Conservation (phyloP, 2,797 vertebrate species). For the Poecilia wingei region DNA sequence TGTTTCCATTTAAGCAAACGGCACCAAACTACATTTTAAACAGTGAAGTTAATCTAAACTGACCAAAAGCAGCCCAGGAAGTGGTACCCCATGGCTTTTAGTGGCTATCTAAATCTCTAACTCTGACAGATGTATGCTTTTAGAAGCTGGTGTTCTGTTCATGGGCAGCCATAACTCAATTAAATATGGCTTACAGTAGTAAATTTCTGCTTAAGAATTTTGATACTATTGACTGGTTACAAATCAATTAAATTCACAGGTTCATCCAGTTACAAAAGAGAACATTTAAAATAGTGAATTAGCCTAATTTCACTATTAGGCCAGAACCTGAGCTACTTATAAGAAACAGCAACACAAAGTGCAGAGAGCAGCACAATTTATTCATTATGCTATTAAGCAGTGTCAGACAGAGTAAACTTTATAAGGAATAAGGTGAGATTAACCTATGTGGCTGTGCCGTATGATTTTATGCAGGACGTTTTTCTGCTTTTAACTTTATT, state of each 20-base stretch:
- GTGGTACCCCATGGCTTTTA: constrained; percentile 5
- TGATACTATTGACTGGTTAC: not conserved
- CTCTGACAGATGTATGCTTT: constrained; percentile 1
- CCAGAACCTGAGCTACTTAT: not conserved
- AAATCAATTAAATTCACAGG: not conserved
- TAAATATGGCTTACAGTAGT: not conserved
- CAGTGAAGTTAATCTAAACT: constrained; percentile 13
- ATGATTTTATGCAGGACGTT: not conserved
- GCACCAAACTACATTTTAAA: constrained; percentile 23
- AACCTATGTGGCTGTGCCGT: not conserved
- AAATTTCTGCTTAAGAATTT: not conserved
- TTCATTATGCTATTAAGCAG: not conserved
- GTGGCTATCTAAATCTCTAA: not conserved
- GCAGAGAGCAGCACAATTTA: not conserved
- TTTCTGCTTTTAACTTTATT: not conserved
- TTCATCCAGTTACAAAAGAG: not conserved
- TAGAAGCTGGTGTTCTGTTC: not conserved
- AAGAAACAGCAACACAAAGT: not conserved
- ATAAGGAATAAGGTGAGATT: not conserved
- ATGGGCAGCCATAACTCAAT: not conserved
- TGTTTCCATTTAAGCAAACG: constrained; percentile 26
- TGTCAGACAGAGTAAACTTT: not conserved
- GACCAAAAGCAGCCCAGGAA: not conserved
- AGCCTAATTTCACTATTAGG: not conserved
- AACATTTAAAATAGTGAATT: not conserved